Evolutionary conservation across 2,888 invertebrate species (phyloP).

Genomic region (Nomada fabriciana): DNA sequence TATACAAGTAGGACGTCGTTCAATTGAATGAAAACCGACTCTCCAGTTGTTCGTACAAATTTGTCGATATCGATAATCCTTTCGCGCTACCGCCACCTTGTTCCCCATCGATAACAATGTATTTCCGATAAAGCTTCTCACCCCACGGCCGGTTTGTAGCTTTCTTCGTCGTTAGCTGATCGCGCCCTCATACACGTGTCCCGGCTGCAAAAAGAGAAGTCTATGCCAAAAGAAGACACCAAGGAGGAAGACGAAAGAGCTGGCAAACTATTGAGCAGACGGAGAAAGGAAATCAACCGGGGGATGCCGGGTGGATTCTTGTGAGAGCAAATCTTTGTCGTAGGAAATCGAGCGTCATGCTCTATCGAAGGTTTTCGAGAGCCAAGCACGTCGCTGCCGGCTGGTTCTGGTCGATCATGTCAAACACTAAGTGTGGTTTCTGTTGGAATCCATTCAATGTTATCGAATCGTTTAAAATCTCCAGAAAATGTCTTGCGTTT

Average conservation of each 20-base stretch:
- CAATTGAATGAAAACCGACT: conserved; percentile 38
- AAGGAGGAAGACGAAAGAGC: conserved; percentile 17
- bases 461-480: conserved; percentile 28
- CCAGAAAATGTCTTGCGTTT: conserved; percentile 3
- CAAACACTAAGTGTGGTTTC: conserved; percentile 71
- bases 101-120: conserved; percentile 34
- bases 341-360: conserved; percentile 80
- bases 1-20: not conserved
- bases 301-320: conserved; percentile 59
- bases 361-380: conserved; percentile 73
- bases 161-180: conserved; percentile 41
- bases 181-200: conserved; percentile 58
- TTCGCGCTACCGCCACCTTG: conserved; percentile 11
- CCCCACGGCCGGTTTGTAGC: conserved; percentile 1
- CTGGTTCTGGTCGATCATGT: conserved; percentile 73
- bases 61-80: conserved; percentile 55
- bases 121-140: conserved; percentile 56
- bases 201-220: conserved; percentile 50
- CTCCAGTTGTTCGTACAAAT: conserved; percentile 16
- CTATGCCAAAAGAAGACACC: not conserved
- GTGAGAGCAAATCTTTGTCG: conserved; percentile 81
- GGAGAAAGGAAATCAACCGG: conserved; percentile 40
- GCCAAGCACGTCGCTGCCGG: conserved; percentile 66
- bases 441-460: conserved; percentile 54
- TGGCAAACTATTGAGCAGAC: conserved; percentile 8